Evolutionary conservation across 2,888 invertebrate species (phyloP), one percentile per base, ranked within the genome.

Genomic region (Cosmia trapezina): DNA sequence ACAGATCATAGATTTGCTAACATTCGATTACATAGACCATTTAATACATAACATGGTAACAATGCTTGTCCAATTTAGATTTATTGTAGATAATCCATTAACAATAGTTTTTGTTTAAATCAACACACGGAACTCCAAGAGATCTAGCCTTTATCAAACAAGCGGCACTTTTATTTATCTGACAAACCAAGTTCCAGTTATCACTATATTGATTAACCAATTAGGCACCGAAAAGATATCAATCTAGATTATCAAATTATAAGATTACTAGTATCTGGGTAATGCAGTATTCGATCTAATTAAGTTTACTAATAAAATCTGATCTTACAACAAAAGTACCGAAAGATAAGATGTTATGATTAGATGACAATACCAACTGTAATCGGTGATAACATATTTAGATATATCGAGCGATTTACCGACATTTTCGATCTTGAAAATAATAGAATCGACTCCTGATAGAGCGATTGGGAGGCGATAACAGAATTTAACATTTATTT

Each of bases 261-360:
- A 49, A 65, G 83, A 80, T 80, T 78, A 60, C 47, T 19, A 53
- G 12, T 81, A 85, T 85, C 89, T 79, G 82, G 76, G 85, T 87
- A 86, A 86, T 86, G 86, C 86, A 80, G 81, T 81, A 86, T 87
- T 86, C 79, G 86, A 89, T 89, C 85, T 89, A 89, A 90, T 90
- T 90, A 88, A 90, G 86, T 90, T 89, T 85, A 87, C 88, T 88
- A 87, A 85, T 82, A 83, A 76, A 83, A 89, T 87, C 85, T 80
- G 84, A 86, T 88, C 80, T 80, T 78, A 84, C 82, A 85, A 86
- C 85, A 88, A 88, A 90, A 83, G 86, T 82, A 72, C 84, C 86
- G 88, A 86, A 73, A 64, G 68, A 74, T 82, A 70, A 70, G 78
- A 89, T 88, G 22, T 41, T 14, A 0, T 12, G 88, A 90, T 90